Conservation (phyloP, 2,797 vertebrate species). For the Smutsia gigantea region DNA sequence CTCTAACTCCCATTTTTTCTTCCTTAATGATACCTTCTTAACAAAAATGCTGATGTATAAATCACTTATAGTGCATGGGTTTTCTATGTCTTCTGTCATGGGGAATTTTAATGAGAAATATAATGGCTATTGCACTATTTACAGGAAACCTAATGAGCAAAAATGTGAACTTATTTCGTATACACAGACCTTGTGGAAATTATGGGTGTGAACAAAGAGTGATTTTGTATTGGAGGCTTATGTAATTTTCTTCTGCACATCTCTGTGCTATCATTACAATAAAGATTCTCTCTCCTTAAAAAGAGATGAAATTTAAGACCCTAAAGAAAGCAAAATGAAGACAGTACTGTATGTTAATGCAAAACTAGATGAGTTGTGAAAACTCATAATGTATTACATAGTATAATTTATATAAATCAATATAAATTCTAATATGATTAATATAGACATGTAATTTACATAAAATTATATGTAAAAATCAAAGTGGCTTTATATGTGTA, state of each 20-base stretch:
- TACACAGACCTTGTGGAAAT: background rate
- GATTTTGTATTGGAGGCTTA: slow-evolving; percentile 33
- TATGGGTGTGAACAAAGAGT: background rate
- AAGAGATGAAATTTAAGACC: slow-evolving; percentile 40
- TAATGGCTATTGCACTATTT: background rate
- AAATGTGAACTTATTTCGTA: background rate
- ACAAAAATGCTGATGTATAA: slow-evolving; percentile 57
- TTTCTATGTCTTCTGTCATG: background rate
- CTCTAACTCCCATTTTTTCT: background rate
- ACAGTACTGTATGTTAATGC: slow-evolving; percentile 73
- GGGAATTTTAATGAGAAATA: background rate
- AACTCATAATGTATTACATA: background rate
- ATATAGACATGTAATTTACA: too few species aligned
- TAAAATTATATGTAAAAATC: too few species aligned
- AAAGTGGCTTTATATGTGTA: too few species aligned
- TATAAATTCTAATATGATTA: too few species aligned
- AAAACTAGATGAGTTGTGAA: slow-evolving; percentile 69
- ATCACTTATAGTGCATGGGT: slow-evolving; percentile 24
- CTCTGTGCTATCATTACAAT: slow-evolving; percentile 73
- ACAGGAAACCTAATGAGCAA: background rate
- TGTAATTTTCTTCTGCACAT: slow-evolving; percentile 30
- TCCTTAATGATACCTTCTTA: slow-evolving; percentile 33
- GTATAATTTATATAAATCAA: too few species aligned
- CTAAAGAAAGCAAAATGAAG: slow-evolving; percentile 70
- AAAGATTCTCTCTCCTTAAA: slow-evolving; percentile 73